A percentile compares a stretch with the other conserved stretches of the same genome.
Conservation (phyloP, 2,797 vertebrate species). For the Pteronotus mesoamericanus region DNA sequence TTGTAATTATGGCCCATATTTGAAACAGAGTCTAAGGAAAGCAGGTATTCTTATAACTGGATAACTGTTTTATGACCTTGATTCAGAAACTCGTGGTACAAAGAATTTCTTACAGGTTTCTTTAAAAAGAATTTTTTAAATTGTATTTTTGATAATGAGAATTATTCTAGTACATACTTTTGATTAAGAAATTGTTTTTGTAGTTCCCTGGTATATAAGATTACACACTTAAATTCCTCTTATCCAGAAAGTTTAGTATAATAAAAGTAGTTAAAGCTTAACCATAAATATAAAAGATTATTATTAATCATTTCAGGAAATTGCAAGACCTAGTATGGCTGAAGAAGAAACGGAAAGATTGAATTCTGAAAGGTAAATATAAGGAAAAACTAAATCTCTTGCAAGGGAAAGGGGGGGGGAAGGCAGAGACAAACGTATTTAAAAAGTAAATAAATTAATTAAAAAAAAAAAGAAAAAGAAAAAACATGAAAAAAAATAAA, state of each 20-base stretch:
- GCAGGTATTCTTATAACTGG: not conserved
- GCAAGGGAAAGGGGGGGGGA: too few species aligned
- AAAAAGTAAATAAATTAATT: too few species aligned
- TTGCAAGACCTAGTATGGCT: slow-evolving; percentile 62
- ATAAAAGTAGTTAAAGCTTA: slow-evolving; percentile 28
- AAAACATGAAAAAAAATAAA: too few species aligned
- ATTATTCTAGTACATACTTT: not conserved
- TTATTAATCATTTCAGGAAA: slow-evolving; percentile 77
- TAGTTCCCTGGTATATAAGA: slow-evolving; percentile 18
- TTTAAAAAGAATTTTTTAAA: not conserved
- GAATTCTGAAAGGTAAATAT: slow-evolving; percentile 76
- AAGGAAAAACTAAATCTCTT: slow-evolving; percentile 62
- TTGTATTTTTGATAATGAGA: not conserved
- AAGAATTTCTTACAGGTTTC: not conserved
- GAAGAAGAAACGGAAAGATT: slow-evolving; percentile 72
- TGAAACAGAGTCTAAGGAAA: slow-evolving; percentile 28
- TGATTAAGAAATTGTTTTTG: slow-evolving; percentile 23
- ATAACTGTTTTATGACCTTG: slow-evolving; percentile 19
- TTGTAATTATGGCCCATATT: slow-evolving; percentile 30
- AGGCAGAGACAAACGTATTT: too few species aligned
- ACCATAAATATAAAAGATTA: slow-evolving; percentile 59
- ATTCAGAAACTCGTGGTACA: slow-evolving; percentile 18
- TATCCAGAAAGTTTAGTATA: not conserved
- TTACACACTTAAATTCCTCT: slow-evolving; percentile 21
- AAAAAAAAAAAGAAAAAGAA: too few species aligned